phyloP scores from a whole-genome alignment of 2,888 invertebrate species.

The Gibbula magus region DNA sequence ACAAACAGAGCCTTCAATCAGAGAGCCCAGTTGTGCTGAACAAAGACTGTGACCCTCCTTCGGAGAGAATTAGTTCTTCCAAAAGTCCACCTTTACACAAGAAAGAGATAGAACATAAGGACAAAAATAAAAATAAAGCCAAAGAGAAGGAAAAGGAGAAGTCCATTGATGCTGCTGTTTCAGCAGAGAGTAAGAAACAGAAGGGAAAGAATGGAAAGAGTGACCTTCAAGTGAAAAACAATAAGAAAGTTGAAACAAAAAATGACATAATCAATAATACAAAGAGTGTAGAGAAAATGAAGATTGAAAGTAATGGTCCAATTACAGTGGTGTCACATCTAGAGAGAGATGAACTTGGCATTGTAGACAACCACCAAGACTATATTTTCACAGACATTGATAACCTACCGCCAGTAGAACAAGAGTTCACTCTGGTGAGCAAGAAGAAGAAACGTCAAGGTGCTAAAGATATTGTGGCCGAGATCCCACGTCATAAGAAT shows the following conservation, averaged over 20 bases:
- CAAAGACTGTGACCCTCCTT: constrained; percentile 7
- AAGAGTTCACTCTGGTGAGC: constrained; percentile 62
- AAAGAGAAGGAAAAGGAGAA: constrained; percentile 25
- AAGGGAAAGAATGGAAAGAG: constrained; percentile 29
- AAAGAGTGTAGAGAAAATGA: constrained; percentile 27
- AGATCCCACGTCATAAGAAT: constrained; percentile 3
- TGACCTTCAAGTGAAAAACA: constrained; percentile 11
- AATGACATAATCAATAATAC: constrained; percentile 15
- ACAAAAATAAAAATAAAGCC: constrained; percentile 16
- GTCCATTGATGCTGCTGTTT: not conserved
- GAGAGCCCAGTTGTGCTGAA: not conserved
- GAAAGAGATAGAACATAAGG: constrained; percentile 12
- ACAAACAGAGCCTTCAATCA: not conserved
- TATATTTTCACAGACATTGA: constrained; percentile 66
- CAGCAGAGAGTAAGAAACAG: constrained; percentile 20
- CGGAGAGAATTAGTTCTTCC: constrained; percentile 20
- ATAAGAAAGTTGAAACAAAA: constrained; percentile 22
- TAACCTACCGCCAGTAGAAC: constrained; percentile 46
- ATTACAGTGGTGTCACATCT: constrained; percentile 6
- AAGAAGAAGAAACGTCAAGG: constrained; percentile 59
- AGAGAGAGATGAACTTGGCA: constrained; percentile 1
- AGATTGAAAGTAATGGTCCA: constrained; percentile 15
- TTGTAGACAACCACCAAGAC: constrained; percentile 6
- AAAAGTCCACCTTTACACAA: constrained; percentile 22
- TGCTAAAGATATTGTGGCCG: constrained; percentile 28